Base-by-base conservation (phyloP, 2,797 vertebrate genomes). In the Hylomyscus alleni region DNA sequence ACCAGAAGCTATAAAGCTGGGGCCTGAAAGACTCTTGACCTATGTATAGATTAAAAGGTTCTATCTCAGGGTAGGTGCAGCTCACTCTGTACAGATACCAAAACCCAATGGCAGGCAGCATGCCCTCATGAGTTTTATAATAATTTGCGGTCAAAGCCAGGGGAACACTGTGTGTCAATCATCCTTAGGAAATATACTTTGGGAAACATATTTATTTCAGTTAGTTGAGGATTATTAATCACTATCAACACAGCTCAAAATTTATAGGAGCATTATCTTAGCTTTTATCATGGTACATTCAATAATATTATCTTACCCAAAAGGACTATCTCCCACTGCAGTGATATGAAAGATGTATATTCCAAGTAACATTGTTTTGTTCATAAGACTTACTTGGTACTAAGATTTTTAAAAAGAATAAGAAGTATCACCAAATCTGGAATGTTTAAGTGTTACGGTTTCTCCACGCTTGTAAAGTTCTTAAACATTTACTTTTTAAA, bases 161-260 rank as follows among this genome's bases (percentile, higher is more conserved):
- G 65, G 13, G 72, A 37, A 76, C 75, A 17, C 19, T 77, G 22
- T n/a, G 6, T 50, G 47, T 65, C n/a, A 94, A n/a, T 44, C 17
- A 94, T 3, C 77, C 2, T 93, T 89, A 90, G 72, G 81, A 80
- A 50, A 77, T 72, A 40, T 72, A 93, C 44, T 58, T 56, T n/a
- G 40, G 47, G 1, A 96, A 97, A 96, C 40, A 95, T 95, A 20
- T 6, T 96, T 96, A 58, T 47, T 97, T 96, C 34, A 65, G 15
- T 20, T 96, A 91, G 5, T 58, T 91, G 26, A 76, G 1, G 0
- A 72, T 94, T 93, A 73, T 69, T 78, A 95, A 81, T 82, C 85
- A 91, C 29, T 77, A 58, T 29, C 29, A 40, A 47, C 13, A 87
- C n/a, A 92, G 95, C 50, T 87, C 24, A 81, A 90, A 95, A 34